A percentile compares a stretch with the other conserved stretches of the same genome.
These are phyloP conservation scores for Galerucella pusilla DNA, from an alignment of 2,888 invertebrate species.

Conservation along the genomic window DNA sequence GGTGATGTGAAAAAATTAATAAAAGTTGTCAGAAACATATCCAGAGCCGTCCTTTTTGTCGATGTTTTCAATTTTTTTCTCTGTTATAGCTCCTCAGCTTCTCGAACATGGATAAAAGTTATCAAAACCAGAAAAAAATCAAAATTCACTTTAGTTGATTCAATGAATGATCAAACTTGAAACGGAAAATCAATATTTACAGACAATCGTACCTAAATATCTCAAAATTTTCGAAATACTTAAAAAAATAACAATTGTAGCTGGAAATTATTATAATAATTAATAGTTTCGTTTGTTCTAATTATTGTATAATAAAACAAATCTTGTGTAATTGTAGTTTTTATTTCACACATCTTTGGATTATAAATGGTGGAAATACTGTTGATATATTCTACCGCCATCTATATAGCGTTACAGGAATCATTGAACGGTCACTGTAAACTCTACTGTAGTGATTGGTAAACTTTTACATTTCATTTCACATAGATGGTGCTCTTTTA, in stretches of 20 bases:
- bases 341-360: not conserved
- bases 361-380: not conserved
- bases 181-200: constrained; percentile 39
- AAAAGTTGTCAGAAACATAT: constrained; percentile 50
- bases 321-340: constrained; percentile 2
- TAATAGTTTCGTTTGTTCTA: constrained; percentile 14
- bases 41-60: constrained; percentile 46
- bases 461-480: too few relatives aligned
- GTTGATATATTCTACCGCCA: not conserved
- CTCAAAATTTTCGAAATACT: constrained; percentile 25
- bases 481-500: too few relatives aligned
- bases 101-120: constrained; percentile 45
- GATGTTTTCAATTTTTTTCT: constrained; percentile 29
- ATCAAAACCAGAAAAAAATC: constrained; percentile 46
- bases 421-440: too few relatives aligned
- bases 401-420: not conserved
- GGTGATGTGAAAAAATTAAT: constrained; percentile 2
- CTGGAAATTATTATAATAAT: not conserved
- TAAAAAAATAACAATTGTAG: constrained; percentile 1
- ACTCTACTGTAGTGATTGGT: too few relatives aligned
- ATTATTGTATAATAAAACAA: constrained; percentile 1
- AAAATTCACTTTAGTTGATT: constrained; percentile 43
- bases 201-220: constrained; percentile 46
- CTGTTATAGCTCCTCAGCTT: constrained; percentile 41
- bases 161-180: constrained; percentile 8